phyloP scores from a whole-genome alignment of 2,113 vertebrate species.

The Serinus canaria region DNA sequence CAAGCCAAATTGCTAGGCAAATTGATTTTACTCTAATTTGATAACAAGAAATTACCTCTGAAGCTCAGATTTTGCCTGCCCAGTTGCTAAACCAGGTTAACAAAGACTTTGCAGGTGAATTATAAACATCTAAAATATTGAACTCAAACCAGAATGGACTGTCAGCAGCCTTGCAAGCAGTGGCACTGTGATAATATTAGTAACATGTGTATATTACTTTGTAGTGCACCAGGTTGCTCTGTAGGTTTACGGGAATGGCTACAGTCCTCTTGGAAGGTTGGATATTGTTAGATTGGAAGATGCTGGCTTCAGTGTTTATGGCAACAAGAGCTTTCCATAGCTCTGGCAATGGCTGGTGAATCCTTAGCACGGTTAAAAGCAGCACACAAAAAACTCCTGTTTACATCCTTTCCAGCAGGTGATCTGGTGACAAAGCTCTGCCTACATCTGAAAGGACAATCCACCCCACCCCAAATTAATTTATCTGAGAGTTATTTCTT shows the following conservation, averaged over 20 bases:
- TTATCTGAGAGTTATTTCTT: background rate
- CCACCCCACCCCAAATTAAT: background rate
- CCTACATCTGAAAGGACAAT: background rate
- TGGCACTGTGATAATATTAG: too few species aligned
- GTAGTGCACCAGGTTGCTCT: background rate
- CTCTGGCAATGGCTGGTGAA: background rate
- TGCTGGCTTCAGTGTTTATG: background rate
- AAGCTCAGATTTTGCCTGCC: background rate
- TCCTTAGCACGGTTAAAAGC: background rate
- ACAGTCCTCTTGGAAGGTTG: background rate
- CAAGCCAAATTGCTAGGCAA: background rate
- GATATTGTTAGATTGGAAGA: background rate
- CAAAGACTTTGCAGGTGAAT: background rate
- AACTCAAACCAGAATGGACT: background rate
- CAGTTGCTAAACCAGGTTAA: background rate
- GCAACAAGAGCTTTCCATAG: background rate
- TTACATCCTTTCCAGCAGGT: background rate
- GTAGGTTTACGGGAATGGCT: background rate
- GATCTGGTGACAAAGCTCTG: background rate
- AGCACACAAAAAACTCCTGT: fast-evolving
- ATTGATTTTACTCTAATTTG: background rate
- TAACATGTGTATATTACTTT: background rate
- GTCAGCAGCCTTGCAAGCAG: background rate
- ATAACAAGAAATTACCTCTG: background rate
- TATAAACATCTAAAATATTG: background rate